Percentiles rank a stretch among this genome's conserved stretches.
Evolutionary conservation across 2,113 vertebrate genomes (phyloP).

Genomic region (Plecotus auritus): DNA sequence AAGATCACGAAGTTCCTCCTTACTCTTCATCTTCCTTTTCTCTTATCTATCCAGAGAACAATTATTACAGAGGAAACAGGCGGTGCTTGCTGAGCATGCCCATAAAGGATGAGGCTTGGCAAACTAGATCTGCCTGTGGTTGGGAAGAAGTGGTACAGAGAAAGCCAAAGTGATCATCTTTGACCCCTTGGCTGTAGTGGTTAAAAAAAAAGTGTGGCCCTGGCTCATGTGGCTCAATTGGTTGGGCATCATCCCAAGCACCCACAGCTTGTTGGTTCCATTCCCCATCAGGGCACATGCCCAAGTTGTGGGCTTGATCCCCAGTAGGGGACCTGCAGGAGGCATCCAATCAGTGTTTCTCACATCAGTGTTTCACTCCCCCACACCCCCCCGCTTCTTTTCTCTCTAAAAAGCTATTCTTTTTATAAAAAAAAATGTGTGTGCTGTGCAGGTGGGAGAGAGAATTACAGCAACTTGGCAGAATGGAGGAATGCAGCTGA

Average conservation of each 20-base stretch:
- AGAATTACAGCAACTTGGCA: too few species aligned
- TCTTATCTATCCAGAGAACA: not conserved
- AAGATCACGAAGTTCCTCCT: not conserved
- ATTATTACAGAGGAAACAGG: rapidly evolving
- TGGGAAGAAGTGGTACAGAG: not conserved
- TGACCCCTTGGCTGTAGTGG: not conserved
- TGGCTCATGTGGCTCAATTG: not conserved
- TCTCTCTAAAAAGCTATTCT: not conserved
- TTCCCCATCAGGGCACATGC: not conserved
- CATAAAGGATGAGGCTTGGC: not conserved
- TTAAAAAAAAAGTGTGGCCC: not conserved
- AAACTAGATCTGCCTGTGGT: not conserved
- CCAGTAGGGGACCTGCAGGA: not conserved
- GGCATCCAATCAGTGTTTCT: not conserved
- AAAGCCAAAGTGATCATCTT: not conserved
- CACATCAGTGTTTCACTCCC: not conserved
- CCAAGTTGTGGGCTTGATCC: not conserved
- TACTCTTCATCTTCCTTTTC: not conserved
- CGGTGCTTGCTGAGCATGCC: rapidly evolving
- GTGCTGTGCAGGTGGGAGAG: not conserved
- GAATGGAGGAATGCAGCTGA: not conserved
- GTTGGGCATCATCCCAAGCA: not conserved
- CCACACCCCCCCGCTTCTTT: not conserved
- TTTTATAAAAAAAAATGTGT: not conserved
- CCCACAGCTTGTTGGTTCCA: not conserved